Base-by-base conservation (phyloP, 64 coral and sea anemone species). In the Montipora cactus region DNA sequence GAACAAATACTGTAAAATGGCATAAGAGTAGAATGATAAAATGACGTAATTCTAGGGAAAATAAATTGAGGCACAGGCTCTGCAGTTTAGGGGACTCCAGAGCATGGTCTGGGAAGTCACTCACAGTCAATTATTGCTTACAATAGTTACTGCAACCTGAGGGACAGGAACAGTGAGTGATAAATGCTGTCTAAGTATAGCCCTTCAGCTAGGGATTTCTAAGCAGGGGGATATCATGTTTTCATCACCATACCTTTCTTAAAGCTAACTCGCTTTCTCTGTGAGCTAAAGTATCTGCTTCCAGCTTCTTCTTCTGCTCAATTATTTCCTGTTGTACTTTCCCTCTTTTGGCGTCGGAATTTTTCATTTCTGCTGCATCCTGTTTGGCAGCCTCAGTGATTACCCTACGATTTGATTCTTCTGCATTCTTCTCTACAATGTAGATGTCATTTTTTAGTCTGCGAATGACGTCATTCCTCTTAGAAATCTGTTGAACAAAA, bases 381-480 rank as follows among this genome's bases (percentile, higher is more conserved):
- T 96, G 92, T 22, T 96, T 96, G 78, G 91, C 81, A 48, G 95
- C 98, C 75, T 99, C 98, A 62, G 81, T 89, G 7, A 96, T 81
- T 61, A 99, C 57, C 53, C 94, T 77, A 18, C 90, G 89, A 77
- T 93, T 99, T 74, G 94, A 89, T 25, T 96, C 98, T 62, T 92
- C 95, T 6, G 95, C 81, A 87, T 64, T 90, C 74, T 91, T 94
- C 25, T 99, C 98, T 5, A 99, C 88, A 59, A 74, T 83, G 55
- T 92, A 94, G 78, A 99, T 99, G 69, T 99, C 92, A 76, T 90
- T 94, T 78, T 94, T 96, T 12, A 99, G 84, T 78, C 89, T 89
- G 12, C 95, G 94, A 55, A 99, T 99, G 58, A 96, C 83, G n/a
- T 99, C 98, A 81, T 99, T 99, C 57, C 98, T 96, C 52, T 96